Base-by-base conservation (phyloP, 2,113 vertebrate genomes). In the Pyrgilauda ruficollis region DNA sequence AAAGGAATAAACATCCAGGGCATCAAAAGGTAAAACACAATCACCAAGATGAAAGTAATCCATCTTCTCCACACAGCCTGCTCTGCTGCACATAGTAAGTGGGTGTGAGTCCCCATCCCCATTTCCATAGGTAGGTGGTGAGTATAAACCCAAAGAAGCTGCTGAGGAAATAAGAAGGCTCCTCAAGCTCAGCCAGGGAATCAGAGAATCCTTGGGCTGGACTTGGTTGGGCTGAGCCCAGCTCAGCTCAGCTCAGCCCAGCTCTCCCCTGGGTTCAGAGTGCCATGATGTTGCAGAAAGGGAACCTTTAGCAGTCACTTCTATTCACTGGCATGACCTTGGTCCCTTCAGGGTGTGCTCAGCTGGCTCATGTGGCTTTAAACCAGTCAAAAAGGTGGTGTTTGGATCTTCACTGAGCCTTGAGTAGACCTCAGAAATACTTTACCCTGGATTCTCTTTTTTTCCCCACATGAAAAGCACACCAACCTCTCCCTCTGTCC, bases 1-100 rank as follows among this genome's bases (percentile, higher is more conserved):
- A 95, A 95, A 92, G 73, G 44, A 89, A 78, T 84, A 95, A 96
- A 89, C 80, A 93, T 80, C 72, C 63, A 90, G 88, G 64, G 64
- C 76, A 95, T 94, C 44, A 92, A 75, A 88, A 95, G 79, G 72
- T 93, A 94, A 91, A 90, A 74, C 0, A 2, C 56, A 87, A 68
- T 87, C 56, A n/a, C 44, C 43, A 63, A 86, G 88, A 92, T 90
- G 47, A 86, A 95, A 94, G 47, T 84, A 63, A 90, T 86, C 72
- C 31, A 39, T 63, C 76, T 91, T 61, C 56, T 81, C 61, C 69
- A 20, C 0, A 2, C n/a, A 92, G 21, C 53, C 44, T 72, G 15
- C 26, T 79, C 70, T 76, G 67, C 79, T 64, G 55, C 83, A 70
- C 0, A 1, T 56, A 76, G 22, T 62, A 50, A 21, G 61, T 37